A percentile compares a stretch with the other conserved stretches of the same genome.
phyloP scores from a whole-genome alignment of 2,888 invertebrate genomes.

The Pycnomerus fuliginosus region DNA sequence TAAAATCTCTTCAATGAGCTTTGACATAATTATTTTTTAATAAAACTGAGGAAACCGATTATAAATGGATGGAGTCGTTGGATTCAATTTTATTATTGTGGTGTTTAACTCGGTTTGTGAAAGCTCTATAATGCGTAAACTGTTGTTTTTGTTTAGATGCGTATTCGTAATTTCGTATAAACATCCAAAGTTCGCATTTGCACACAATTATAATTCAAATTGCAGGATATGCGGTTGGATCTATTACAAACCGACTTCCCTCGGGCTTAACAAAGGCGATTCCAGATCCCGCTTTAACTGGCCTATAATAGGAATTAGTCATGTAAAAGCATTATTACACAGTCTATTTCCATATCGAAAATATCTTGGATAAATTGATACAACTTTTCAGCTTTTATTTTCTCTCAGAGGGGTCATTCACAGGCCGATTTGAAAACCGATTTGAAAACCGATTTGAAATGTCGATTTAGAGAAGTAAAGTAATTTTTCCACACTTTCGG shows the following conservation, averaged over 20 bases:
- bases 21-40: no score
- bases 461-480: no score
- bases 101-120: slow-evolving; percentile 16
- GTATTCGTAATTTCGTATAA: slow-evolving; percentile 37
- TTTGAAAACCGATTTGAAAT: no score
- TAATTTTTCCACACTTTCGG: no score
- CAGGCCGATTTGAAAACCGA: no score
- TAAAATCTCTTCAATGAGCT: no score
- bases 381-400: no score
- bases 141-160: slow-evolving; percentile 20
- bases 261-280: slow-evolving; percentile 41
- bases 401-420: no score
- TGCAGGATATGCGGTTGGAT: slow-evolving; percentile 41
- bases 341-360: slow-evolving; percentile 40
- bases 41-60: no score
- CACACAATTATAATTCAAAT: slow-evolving; percentile 44
- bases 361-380: no score
- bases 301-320: slow-evolving; percentile 41
- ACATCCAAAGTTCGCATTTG: slow-evolving; percentile 39
- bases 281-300: slow-evolving; percentile 40
- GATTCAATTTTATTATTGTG: slow-evolving; percentile 16
- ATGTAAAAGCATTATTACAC: slow-evolving; percentile 41
- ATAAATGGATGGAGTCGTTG: no score
- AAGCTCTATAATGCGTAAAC: slow-evolving; percentile 20
- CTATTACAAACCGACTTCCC: slow-evolving; percentile 39